Percentiles rank a stretch among this genome's conserved stretches.
Evolutionary conservation across 1,140 invertebrate genomes (phyloP).

Genomic region (Lepidurus apus): DNA sequence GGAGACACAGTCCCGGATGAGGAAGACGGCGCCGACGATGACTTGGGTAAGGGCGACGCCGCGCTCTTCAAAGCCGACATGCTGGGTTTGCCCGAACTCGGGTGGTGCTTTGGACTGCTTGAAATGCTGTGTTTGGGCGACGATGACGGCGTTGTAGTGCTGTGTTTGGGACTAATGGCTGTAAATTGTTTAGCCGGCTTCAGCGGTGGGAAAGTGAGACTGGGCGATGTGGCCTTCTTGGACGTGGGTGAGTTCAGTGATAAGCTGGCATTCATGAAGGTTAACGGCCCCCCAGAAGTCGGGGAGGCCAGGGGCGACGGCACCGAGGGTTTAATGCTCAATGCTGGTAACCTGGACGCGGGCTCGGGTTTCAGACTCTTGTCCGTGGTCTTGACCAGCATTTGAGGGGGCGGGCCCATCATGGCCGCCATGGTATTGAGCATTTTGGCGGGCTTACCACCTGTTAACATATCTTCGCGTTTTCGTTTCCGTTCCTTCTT

Average conservation of each 20-base stretch:
- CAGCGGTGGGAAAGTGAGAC: background rate
- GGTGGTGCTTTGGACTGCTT: conserved; percentile 42
- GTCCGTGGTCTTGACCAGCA: conserved; percentile 16
- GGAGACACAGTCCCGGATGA: conserved; percentile 40
- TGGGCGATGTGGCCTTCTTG: conserved; percentile 8
- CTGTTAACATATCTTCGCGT: conserved; percentile 51
- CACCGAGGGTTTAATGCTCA: background rate
- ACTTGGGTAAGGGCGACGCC: conserved; percentile 57
- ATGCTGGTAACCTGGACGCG: background rate
- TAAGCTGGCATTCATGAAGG: background rate
- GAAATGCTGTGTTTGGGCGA: conserved; percentile 37
- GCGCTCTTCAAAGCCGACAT: conserved; percentile 51
- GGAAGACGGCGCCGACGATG: conserved; percentile 65
- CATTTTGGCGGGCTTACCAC: conserved; percentile 37
- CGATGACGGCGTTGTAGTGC: conserved; percentile 42
- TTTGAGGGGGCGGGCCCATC: conserved; percentile 64
- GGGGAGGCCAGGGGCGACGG: background rate
- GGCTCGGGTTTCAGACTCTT: background rate
- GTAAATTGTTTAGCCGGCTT: background rate
- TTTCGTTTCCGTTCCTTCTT: conserved; percentile 40
- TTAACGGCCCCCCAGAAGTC: background rate
- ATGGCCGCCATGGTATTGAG: conserved; percentile 40
- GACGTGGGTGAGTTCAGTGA: background rate
- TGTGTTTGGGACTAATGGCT: conserved; percentile 27
- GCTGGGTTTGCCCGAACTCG: conserved; percentile 72